Conservation (phyloP, 2,113 vertebrate species). For the Periophthalmus modestus region DNA sequence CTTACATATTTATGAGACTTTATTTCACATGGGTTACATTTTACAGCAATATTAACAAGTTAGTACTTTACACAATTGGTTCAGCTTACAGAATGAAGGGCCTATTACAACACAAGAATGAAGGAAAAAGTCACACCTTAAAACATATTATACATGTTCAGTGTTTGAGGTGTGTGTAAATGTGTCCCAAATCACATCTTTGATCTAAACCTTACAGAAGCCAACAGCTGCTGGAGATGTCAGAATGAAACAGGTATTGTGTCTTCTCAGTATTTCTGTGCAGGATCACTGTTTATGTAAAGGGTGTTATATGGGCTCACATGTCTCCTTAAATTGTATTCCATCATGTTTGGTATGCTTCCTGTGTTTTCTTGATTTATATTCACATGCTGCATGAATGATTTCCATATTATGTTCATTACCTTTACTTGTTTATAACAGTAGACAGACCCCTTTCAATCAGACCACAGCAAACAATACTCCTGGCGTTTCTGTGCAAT, state of each 20-base stretch:
- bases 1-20: too few species aligned
- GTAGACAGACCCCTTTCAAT: slow-evolving; percentile 38
- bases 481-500: background rate
- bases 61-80: too few species aligned
- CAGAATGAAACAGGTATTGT: slow-evolving; percentile 82
- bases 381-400: background rate
- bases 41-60: too few species aligned
- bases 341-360: background rate
- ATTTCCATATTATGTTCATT: background rate
- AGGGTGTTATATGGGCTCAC: background rate
- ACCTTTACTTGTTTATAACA: background rate
- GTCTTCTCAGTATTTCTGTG: slow-evolving; percentile 34
- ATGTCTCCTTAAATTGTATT: slow-evolving; percentile 17
- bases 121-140: too few species aligned
- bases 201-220: slow-evolving; percentile 76
- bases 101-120: too few species aligned
- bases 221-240: slow-evolving; percentile 84
- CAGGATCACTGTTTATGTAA: slow-evolving; percentile 30
- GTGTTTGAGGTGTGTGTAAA: slow-evolving; percentile 25
- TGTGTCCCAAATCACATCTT: slow-evolving; percentile 61
- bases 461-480: slow-evolving; percentile 16
- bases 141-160: background rate
- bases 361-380: background rate
- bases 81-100: too few species aligned
- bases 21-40: too few species aligned